Evolutionary conservation across 2,113 vertebrate species (phyloP), one percentile per base, ranked within the genome.

Genomic region (Oncorhynchus gorbuscha): DNA sequence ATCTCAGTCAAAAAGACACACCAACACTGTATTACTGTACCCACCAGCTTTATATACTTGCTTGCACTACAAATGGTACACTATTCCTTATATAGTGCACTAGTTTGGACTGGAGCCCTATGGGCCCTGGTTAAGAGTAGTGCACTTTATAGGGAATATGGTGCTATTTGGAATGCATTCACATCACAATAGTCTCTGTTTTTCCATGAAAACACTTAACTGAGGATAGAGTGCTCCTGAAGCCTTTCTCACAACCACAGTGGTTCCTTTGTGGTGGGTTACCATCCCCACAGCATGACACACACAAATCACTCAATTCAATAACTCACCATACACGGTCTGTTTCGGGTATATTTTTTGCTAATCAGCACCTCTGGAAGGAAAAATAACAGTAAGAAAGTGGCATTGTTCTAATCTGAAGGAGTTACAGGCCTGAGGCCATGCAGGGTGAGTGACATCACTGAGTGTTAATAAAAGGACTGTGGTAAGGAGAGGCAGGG

Each of bases 401-500:
- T 79, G 76, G 48, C 1, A 75, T 70, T 74, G 65, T 75, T 83
- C 65, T 83, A 80, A 84, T 49, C 45, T 59, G 1, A 62, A 66
- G n/a, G 26, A 59, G 67, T 76, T 76, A 68, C 81, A 16, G 45
- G 82, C 69, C 55, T 51, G 59, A 13, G 39, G 78, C 79, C 51
- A 49, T 26, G 70, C 87, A 73, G 79, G 16, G 84, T 86, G 89
- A 89, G 5, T 35, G 32, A 35, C 32, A 88, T 88, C 87, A 89
- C 84, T 20, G 73, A 83, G 89, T 73, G 88, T 85, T 88, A 91
- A 90, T 87, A 80, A 86, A 75, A 83, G 64, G 81, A 80, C 81
- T 45, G 83, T 5, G 75, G 74, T 76, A 65, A 80, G 77, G 67
- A 55, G 51, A 55, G 16, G 51, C 65, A 80, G 79, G 16, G 84